Percentiles rank a stretch among this genome's conserved stretches.
Conservation (phyloP, 2,888 invertebrate species). For the Clanis bilineata region DNA sequence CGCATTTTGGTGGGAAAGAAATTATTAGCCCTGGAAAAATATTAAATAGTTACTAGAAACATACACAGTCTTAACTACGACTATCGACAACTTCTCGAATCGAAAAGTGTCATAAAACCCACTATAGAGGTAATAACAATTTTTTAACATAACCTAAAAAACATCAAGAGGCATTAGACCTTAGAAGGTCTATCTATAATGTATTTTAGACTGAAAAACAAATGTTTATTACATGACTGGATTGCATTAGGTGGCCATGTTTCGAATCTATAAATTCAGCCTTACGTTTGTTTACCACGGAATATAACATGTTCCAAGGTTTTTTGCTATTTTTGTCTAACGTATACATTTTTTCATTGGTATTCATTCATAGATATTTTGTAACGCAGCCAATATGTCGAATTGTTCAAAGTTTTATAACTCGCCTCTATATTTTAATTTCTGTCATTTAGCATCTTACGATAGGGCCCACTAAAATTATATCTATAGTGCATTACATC, state of each 20-base stretch:
- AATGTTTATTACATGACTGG: slow-evolving; percentile 4
- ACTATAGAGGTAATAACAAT: not conserved
- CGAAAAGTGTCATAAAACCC: not conserved
- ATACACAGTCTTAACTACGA: no score
- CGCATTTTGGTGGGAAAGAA: no score
- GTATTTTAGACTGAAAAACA: not conserved
- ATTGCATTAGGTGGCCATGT: not conserved
- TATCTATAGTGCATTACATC: no score
- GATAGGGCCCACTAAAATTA: no score
- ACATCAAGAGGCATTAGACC: slow-evolving; percentile 3
- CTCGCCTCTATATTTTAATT: no score
- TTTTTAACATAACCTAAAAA: not conserved
- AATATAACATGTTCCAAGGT: not conserved
- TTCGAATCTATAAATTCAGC: not conserved
- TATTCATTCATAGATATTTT: not conserved
- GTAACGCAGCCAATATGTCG: no score
- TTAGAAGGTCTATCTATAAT: slow-evolving; percentile 6
- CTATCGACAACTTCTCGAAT: no score
- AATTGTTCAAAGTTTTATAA: no score
- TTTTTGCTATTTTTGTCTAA: not conserved
- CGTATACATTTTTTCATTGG: not conserved
- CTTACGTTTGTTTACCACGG: not conserved
- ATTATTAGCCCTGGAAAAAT: no score
- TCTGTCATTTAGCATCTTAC: no score
- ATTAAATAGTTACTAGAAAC: no score